These are phyloP conservation scores for Caenorhabditis imperialis DNA, from an alignment of 2,888 invertebrate species.

Conservation along the genomic window DNA sequence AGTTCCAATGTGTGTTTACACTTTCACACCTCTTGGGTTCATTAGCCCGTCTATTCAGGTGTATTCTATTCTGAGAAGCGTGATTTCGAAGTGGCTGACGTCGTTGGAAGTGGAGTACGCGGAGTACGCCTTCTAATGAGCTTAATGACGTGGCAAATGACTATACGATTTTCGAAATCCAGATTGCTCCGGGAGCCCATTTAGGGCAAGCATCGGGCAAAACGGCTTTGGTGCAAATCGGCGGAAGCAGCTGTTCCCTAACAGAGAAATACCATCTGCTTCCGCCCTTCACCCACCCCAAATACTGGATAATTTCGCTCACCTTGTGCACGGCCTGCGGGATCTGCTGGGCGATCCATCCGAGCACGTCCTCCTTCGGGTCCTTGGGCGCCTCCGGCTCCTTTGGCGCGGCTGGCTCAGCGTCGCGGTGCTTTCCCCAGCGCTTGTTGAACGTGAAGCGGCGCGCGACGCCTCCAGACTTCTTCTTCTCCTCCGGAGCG, in stretches of 20 bases:
- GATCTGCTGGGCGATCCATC: conserved; percentile 74
- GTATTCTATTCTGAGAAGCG: too few species aligned
- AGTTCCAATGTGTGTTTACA: too few species aligned
- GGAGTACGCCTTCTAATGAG: too few species aligned
- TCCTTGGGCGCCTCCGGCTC: conserved; percentile 72
- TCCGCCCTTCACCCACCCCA: conserved; percentile 79
- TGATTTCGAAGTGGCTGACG: too few species aligned
- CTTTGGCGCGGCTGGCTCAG: conserved; percentile 59
- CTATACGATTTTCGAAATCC: too few species aligned
- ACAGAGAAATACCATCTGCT: conserved; percentile 6
- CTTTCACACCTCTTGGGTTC: too few species aligned
- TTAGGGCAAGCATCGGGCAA: conserved; percentile 3
- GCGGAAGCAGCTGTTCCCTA: conserved; percentile 33
- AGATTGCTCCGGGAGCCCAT: too few species aligned
- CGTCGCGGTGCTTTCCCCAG: conserved; percentile 67
- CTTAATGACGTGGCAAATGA: too few species aligned
- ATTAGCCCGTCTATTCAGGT: too few species aligned
- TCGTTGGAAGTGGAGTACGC: too few species aligned
- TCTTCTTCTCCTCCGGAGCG: conserved; percentile 60
- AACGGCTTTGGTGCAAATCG: neutral
- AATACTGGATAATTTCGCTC: neutral
- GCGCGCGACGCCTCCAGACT: conserved; percentile 50
- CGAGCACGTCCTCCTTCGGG: conserved; percentile 72
- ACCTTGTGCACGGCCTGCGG: conserved; percentile 76
- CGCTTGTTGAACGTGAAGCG: conserved; percentile 61